Evolutionary conservation across 2,113 vertebrate species (phyloP).

Genomic region (Meles meles): DNA sequence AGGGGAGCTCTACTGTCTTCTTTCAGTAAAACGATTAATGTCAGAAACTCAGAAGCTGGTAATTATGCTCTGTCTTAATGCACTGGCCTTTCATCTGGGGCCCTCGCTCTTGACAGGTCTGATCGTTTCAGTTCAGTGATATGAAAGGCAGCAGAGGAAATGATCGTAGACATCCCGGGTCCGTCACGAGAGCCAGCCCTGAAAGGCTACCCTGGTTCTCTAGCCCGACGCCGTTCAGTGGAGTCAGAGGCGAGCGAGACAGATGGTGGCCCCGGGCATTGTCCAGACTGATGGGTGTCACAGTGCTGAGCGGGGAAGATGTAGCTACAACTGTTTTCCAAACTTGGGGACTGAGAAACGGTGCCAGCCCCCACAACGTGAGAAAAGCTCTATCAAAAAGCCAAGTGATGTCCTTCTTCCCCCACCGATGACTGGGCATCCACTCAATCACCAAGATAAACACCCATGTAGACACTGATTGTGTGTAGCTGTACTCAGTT

Average conservation of each 20-base stretch:
- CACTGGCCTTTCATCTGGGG: constrained; percentile 82
- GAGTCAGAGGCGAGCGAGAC: neutral
- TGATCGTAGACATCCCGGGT: constrained; percentile 63
- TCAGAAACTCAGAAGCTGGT: constrained; percentile 81
- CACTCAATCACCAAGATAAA: accelerated
- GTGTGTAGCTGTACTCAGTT: accelerated
- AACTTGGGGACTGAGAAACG: neutral
- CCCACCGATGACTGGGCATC: too few species aligned
- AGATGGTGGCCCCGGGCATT: neutral
- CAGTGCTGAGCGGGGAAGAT: neutral
- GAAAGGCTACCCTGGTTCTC: neutral
- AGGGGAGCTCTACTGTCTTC: constrained; percentile 65
- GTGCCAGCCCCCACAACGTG: too few species aligned
- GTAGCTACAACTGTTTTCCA: neutral
- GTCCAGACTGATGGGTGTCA: neutral
- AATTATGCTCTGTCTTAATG: constrained; percentile 84
- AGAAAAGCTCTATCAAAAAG: neutral
- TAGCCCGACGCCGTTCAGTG: neutral
- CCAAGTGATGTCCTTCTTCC: too few species aligned
- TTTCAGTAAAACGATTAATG: constrained; percentile 82
- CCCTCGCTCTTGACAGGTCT: constrained; percentile 78
- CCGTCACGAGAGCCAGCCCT: constrained; percentile 49
- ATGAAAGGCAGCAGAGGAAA: constrained; percentile 80
- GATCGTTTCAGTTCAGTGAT: constrained; percentile 79
- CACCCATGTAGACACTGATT: accelerated